These are phyloP conservation scores for Druon quercuslanigerum DNA, from an alignment of 1,140 invertebrate species.

Conservation along the genomic window DNA sequence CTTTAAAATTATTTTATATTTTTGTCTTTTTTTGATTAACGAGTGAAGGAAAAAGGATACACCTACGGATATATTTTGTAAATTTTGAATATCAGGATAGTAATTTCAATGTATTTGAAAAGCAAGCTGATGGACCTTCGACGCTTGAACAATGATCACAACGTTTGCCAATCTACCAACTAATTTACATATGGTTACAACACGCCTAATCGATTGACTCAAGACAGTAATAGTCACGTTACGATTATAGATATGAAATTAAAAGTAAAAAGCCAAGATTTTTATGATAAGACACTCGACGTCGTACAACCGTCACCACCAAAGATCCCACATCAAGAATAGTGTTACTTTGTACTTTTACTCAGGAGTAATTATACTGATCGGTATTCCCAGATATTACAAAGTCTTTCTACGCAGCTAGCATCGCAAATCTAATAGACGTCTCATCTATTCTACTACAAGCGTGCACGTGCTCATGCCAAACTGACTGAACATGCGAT, in stretches of 20 bases:
- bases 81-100: too few relatives aligned
- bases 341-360: conserved; percentile 46
- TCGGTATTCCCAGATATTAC: conserved; percentile 49
- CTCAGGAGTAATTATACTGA: conserved; percentile 40
- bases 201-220: conserved; percentile 44
- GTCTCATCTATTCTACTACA: conserved; percentile 55
- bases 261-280: conserved; percentile 46
- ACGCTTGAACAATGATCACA: conserved; percentile 38
- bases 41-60: too few relatives aligned
- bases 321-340: conserved; percentile 61
- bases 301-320: conserved; percentile 73
- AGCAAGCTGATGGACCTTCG: neutral
- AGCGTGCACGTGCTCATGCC: conserved; percentile 61
- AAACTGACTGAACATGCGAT: conserved; percentile 49
- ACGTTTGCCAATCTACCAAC: conserved; percentile 53
- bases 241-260: conserved; percentile 45
- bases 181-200: conserved; percentile 56
- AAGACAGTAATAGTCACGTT: conserved; percentile 48
- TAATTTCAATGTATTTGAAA: neutral
- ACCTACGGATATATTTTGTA: too few relatives aligned
- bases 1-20: too few relatives aligned
- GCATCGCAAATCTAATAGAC: conserved; percentile 54
- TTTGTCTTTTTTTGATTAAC: too few relatives aligned
- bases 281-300: conserved; percentile 57
- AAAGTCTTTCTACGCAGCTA: conserved; percentile 37